These are phyloP conservation scores for Urocynchramus pylzowi DNA, from an alignment of 2,113 vertebrate genomes.

Conservation along the genomic window DNA sequence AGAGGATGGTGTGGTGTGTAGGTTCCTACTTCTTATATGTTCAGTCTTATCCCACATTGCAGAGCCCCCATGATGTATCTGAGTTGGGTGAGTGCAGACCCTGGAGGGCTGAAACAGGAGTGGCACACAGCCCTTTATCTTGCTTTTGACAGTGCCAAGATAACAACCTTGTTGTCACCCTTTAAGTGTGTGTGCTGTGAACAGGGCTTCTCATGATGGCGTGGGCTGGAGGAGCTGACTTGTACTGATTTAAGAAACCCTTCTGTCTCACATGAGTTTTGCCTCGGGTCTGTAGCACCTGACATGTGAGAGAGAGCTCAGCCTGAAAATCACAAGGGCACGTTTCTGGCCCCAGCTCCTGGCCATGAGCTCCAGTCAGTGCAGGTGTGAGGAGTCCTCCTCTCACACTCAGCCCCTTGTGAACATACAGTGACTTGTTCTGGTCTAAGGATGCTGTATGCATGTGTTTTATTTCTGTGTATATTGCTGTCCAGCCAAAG, in stretches of 20 bases:
- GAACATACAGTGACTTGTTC: not conserved
- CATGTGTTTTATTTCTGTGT: not conserved
- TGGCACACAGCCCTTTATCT: not conserved
- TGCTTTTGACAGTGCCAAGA: not conserved
- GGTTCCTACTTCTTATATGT: not conserved
- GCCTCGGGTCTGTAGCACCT: not conserved
- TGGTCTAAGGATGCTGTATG: not conserved
- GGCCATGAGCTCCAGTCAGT: not conserved
- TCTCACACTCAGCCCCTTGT: not conserved
- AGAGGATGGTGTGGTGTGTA: not conserved
- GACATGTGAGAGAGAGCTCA: not conserved
- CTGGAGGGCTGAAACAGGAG: not conserved
- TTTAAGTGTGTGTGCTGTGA: not conserved
- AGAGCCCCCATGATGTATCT: rapidly evolving
- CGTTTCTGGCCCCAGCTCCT: not conserved
- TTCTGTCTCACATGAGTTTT: not conserved
- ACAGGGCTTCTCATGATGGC: not conserved
- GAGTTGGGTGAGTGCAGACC: not conserved
- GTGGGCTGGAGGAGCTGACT: not conserved
- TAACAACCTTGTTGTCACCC: not conserved
- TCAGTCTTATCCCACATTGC: not conserved
- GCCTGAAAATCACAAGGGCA: not conserved
- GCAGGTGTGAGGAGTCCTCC: not conserved
- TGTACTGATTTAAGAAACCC: not conserved
- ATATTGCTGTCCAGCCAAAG: not conserved